Percentiles rank a stretch among this genome's conserved stretches.
Conservation (phyloP, 2,797 vertebrate species). For the Ctenopoma multispine region DNA sequence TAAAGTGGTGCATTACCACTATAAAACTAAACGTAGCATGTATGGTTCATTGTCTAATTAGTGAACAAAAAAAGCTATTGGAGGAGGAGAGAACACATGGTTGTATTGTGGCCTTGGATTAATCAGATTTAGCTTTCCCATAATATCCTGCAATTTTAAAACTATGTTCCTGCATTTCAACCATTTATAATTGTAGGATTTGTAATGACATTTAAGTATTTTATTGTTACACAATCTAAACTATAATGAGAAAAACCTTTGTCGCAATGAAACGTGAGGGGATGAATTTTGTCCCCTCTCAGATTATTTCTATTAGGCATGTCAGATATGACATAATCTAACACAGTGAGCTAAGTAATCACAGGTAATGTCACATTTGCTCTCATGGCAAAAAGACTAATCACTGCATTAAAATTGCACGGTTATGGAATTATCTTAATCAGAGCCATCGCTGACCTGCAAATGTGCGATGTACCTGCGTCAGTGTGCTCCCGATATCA, state of each 20-base stretch:
- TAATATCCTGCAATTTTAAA: slow-evolving; percentile 37
- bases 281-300: slow-evolving; percentile 63
- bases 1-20: slow-evolving; percentile 17
- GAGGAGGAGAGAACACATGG: slow-evolving; percentile 9
- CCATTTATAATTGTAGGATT: slow-evolving; percentile 66
- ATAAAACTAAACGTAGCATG: slow-evolving; percentile 38
- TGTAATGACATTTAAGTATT: slow-evolving; percentile 64
- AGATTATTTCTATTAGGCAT: slow-evolving; percentile 52
- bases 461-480: slow-evolving; percentile 35
- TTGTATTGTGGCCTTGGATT: slow-evolving; percentile 2
- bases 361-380: slow-evolving; percentile 57
- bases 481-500: slow-evolving; percentile 9
- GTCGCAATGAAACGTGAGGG: slow-evolving; percentile 60
- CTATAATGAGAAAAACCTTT: slow-evolving; percentile 53
- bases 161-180: slow-evolving; percentile 32
- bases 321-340: slow-evolving; percentile 67
- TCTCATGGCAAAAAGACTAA: slow-evolving; percentile 48
- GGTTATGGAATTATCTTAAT: slow-evolving; percentile 43
- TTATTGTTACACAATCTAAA: slow-evolving; percentile 42
- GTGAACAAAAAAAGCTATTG: slow-evolving; percentile 9
- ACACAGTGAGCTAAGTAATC: slow-evolving; percentile 43
- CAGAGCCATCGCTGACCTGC: slow-evolving; percentile 29
- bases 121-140: slow-evolving; percentile 27
- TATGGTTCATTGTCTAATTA: slow-evolving; percentile 16
- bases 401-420: slow-evolving; percentile 45